phyloP scores from a whole-genome alignment of 2,888 invertebrate genomes.

The Trissolcus japonicus region DNA sequence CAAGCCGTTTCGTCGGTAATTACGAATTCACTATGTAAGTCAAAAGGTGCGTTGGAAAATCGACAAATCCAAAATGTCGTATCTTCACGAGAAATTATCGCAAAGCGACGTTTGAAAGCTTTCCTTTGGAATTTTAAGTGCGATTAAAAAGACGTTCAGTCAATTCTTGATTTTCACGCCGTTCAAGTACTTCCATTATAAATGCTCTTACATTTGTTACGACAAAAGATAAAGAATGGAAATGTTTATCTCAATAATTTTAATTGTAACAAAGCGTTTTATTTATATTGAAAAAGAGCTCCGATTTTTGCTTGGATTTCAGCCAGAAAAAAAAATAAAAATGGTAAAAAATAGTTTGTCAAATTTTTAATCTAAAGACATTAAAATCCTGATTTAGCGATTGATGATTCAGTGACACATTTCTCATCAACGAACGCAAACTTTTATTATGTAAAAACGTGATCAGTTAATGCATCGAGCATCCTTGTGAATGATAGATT shows the following conservation, averaged over 20 bases:
- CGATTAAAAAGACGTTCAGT: slow-evolving; percentile 1
- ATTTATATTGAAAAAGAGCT: background rate
- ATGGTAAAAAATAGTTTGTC: too few species aligned
- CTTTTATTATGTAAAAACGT: slow-evolving; percentile 4
- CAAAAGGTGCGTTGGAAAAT: slow-evolving; percentile 1
- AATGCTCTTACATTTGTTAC: background rate
- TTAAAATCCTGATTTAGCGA: background rate
- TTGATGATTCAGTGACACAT: background rate
- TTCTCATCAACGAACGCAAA: background rate
- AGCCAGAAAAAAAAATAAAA: too few species aligned
- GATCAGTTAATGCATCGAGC: background rate
- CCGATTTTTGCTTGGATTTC: too few species aligned
- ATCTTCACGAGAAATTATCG: background rate
- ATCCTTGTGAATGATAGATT: slow-evolving; percentile 21
- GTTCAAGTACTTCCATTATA: background rate
- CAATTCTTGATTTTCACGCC: slow-evolving; percentile 2
- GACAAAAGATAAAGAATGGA: background rate
- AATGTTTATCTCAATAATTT: too few species aligned
- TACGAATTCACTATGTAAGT: background rate
- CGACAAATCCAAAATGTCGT: background rate
- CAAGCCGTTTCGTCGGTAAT: background rate
- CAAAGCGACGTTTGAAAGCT: slow-evolving; percentile 2
- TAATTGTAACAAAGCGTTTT: slow-evolving; percentile 3
- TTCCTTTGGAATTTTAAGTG: background rate
- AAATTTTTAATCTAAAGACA: background rate